These are phyloP conservation scores for Ochropleura leucogaster DNA, from an alignment of 2,888 invertebrate species.

Conservation along the genomic window DNA sequence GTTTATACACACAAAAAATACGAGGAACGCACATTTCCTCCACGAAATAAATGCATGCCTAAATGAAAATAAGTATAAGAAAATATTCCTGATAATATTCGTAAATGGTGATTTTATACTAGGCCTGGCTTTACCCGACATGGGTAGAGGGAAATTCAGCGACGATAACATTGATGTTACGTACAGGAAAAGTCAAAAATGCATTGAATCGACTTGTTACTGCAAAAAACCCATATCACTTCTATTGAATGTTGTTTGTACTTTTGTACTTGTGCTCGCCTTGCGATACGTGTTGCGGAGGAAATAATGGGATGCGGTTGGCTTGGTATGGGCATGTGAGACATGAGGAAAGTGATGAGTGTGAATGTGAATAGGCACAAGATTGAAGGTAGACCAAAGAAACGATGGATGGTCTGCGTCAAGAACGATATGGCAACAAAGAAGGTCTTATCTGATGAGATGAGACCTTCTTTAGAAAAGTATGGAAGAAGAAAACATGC, in stretches of 20 bases:
- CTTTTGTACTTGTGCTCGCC: background rate
- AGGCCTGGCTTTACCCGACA: background rate
- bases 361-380: no score
- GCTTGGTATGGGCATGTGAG: no score
- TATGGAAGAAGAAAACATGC: no score
- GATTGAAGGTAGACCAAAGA: no score
- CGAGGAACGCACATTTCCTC: slow-evolving; percentile 50
- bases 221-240: background rate
- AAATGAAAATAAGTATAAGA: slow-evolving; percentile 35
- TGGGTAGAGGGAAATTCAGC: background rate
- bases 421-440: no score
- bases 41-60: slow-evolving; percentile 51
- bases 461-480: no score
- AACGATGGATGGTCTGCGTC: no score
- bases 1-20: slow-evolving; percentile 49
- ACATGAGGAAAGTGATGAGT: no score
- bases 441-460: no score
- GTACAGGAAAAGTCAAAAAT: background rate
- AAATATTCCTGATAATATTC: slow-evolving; percentile 21
- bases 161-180: background rate
- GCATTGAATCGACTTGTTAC: background rate
- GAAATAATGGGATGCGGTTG: no score
- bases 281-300: no score
- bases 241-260: background rate
- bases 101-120: slow-evolving; percentile 1